Evolutionary conservation across 2,113 vertebrate genomes (phyloP).

Genomic region (Notiomystis cincta): DNA sequence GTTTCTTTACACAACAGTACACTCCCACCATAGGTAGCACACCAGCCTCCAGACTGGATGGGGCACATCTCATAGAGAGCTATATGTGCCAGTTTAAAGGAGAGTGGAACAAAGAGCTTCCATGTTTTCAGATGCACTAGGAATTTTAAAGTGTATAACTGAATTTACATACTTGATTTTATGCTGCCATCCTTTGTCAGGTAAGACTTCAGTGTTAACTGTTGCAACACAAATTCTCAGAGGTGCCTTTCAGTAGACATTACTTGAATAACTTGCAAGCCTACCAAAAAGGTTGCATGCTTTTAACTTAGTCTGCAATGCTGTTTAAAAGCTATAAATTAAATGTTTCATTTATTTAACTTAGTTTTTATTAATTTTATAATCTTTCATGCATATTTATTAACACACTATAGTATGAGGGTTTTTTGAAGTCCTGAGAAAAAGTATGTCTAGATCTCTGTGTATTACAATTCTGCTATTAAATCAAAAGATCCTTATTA

Average conservation of each 20-base stretch:
- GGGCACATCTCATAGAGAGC: neutral
- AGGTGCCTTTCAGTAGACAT: neutral
- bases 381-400: neutral
- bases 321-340: neutral
- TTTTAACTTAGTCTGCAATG: neutral
- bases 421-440: neutral
- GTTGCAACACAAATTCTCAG: neutral
- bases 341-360: neutral
- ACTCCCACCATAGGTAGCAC: conserved; percentile 29
- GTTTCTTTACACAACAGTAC: conserved; percentile 70
- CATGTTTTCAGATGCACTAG: neutral
- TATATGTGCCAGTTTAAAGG: neutral
- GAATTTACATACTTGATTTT: neutral
- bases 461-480: neutral
- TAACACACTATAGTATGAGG: neutral
- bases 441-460: neutral
- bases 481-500: neutral
- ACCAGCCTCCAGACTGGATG: neutral
- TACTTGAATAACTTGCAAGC: neutral
- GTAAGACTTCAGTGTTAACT: neutral
- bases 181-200: neutral
- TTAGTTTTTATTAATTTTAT: neutral
- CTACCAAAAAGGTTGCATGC: neutral
- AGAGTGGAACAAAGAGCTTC: neutral
- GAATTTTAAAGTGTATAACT: neutral